Conservation (phyloP, 2,797 vertebrate species). For the Basileuterus tristriatus region DNA sequence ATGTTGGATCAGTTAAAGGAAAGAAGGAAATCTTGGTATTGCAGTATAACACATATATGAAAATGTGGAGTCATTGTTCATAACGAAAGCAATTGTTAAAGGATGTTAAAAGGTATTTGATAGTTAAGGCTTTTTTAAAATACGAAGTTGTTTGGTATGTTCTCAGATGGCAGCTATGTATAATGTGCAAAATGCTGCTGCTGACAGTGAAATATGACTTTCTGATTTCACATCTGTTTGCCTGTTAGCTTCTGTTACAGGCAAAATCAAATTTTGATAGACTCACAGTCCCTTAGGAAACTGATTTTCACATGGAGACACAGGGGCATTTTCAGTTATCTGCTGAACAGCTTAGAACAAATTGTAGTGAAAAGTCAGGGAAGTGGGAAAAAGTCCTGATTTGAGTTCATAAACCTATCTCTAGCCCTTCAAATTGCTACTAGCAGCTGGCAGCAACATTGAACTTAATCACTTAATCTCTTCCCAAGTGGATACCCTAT, state of each 20-base stretch:
- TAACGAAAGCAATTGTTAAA: not conserved
- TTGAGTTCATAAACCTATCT: not conserved
- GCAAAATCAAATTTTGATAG: not conserved
- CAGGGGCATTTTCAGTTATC: not conserved
- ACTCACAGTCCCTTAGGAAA: not conserved
- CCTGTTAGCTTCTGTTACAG: not conserved
- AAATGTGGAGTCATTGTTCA: not conserved
- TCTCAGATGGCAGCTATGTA: not conserved
- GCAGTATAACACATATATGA: not conserved
- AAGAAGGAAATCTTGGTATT: not conserved
- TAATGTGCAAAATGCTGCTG: not conserved
- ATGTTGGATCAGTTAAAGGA: not conserved
- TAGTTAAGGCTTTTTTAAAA: not conserved
- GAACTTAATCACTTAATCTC: constrained; percentile 57
- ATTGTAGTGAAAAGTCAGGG: not conserved
- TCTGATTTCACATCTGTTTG: not conserved
- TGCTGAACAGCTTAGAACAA: not conserved
- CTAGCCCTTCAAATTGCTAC: not conserved
- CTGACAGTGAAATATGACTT: not conserved
- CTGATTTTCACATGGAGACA: not conserved
- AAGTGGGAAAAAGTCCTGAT: constrained; percentile 2
- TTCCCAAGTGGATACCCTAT: constrained; percentile 54
- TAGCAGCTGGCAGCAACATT: constrained; percentile 44
- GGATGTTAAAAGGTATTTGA: not conserved
- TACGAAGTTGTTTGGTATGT: not conserved